Conservation (phyloP, 2,797 vertebrate genomes). For the Zenarchopterus dispar region DNA sequence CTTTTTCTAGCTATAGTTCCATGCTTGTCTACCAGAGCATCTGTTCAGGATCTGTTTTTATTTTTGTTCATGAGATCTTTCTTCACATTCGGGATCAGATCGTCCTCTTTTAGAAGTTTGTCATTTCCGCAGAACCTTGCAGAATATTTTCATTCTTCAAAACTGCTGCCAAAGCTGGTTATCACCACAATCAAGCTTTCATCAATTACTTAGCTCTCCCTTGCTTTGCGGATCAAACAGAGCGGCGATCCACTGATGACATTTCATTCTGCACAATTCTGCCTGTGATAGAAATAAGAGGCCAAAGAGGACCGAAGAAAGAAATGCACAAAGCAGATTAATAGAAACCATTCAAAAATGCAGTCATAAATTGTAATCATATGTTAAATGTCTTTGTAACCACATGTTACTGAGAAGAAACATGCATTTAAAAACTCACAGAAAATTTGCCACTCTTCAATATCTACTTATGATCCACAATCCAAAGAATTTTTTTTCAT, state of each 20-base stretch:
- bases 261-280: slow-evolving; percentile 25
- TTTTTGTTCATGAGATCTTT: slow-evolving; percentile 71
- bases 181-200: slow-evolving; percentile 78
- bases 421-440: slow-evolving; percentile 29
- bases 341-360: slow-evolving; percentile 62
- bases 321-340: slow-evolving; percentile 40
- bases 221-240: slow-evolving; percentile 55
- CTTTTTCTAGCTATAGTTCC: slow-evolving; percentile 55
- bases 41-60: slow-evolving; percentile 77
- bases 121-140: slow-evolving; percentile 39
- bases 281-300: slow-evolving; percentile 32
- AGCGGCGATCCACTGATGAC: slow-evolving; percentile 31
- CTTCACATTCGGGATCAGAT: slow-evolving; percentile 49
- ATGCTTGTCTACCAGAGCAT: slow-evolving; percentile 64
- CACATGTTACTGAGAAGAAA: slow-evolving; percentile 52
- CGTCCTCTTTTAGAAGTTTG: slow-evolving; percentile 43
- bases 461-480: neutral
- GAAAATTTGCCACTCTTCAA: slow-evolving; percentile 6
- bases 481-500: neutral
- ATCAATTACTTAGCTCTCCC: slow-evolving; percentile 71
- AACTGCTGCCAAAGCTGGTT: slow-evolving; percentile 68
- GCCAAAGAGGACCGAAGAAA: slow-evolving; percentile 25
- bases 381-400: slow-evolving; percentile 56
- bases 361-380: slow-evolving; percentile 71
- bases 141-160: slow-evolving; percentile 49